Conservation (phyloP, 2,113 vertebrate genomes). For the Astatoreochromis straeleni region DNA sequence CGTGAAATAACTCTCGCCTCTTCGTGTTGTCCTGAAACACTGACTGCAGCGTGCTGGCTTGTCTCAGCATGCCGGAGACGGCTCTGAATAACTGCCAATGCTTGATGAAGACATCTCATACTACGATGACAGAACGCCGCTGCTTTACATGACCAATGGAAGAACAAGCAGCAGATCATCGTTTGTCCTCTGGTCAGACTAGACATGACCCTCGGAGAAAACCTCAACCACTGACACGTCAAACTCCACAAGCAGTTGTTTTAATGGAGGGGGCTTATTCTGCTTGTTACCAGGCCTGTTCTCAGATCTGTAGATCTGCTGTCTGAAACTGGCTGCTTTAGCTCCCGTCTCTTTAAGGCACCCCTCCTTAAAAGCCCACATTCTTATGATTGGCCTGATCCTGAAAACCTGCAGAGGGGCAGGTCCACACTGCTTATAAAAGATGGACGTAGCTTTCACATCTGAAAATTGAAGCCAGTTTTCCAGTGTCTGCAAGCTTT, state of each 20-base stretch:
- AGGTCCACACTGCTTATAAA: background rate
- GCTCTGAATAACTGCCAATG: background rate
- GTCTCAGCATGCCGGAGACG: background rate
- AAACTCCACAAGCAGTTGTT: background rate
- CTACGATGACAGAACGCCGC: background rate
- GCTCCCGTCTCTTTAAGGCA: background rate
- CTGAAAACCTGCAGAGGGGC: background rate
- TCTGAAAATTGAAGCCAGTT: background rate
- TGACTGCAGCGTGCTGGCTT: background rate
- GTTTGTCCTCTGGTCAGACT: background rate
- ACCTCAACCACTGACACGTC: background rate
- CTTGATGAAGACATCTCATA: no score
- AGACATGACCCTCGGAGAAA: rapidly evolving
- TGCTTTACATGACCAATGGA: background rate
- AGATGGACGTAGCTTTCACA: background rate
- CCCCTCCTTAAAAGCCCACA: background rate
- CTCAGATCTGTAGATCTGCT: background rate
- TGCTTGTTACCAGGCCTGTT: background rate
- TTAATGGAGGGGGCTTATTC: background rate
- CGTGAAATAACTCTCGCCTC: background rate
- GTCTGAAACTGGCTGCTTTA: background rate
- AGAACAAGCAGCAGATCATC: background rate
- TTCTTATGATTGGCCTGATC: background rate
- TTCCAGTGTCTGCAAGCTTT: background rate
- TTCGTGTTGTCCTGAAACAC: background rate